These are phyloP conservation scores for Andrena cerasifolii DNA, from an alignment of 1,140 invertebrate genomes.

Conservation along the genomic window DNA sequence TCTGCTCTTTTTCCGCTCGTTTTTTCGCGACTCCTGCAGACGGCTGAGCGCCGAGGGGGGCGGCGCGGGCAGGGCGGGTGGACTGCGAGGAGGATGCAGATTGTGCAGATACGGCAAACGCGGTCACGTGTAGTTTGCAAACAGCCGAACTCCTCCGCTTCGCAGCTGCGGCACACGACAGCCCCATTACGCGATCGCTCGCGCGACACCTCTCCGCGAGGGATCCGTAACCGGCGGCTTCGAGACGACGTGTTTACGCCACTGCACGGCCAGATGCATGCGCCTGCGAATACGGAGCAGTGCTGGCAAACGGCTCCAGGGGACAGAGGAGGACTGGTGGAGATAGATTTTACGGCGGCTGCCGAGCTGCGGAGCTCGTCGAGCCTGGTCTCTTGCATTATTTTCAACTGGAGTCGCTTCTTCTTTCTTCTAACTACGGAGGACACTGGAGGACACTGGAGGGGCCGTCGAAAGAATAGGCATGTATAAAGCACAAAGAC, in stretches of 20 bases:
- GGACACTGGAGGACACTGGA: no score
- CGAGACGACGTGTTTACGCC: slow-evolving; percentile 9
- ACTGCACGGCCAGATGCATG: slow-evolving; percentile 1
- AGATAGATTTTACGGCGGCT: background rate
- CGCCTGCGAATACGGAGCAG: slow-evolving; percentile 26
- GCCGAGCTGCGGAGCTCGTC: no score
- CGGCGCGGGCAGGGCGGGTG: background rate
- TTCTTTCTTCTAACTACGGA: no score
- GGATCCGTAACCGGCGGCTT: slow-evolving; percentile 27
- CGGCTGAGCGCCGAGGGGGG: background rate
- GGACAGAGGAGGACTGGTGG: background rate
- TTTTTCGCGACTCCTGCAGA: background rate
- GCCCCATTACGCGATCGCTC: slow-evolving; percentile 37
- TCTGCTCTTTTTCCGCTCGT: background rate
- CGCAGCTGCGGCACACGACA: slow-evolving; percentile 44
- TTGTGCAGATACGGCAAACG: slow-evolving; percentile 27
- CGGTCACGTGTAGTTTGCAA: slow-evolving; percentile 34
- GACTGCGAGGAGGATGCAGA: background rate
- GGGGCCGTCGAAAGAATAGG: no score
- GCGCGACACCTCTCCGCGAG: slow-evolving; percentile 4
- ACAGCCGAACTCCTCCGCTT: background rate
- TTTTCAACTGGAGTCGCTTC: no score
- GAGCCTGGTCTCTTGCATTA: no score
- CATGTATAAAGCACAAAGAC: no score
- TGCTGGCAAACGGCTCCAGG: slow-evolving; percentile 12